Evolutionary conservation across 92 coral and sea anemone genomes (phyloP).

Genomic region (Zoanthus gigantus): DNA sequence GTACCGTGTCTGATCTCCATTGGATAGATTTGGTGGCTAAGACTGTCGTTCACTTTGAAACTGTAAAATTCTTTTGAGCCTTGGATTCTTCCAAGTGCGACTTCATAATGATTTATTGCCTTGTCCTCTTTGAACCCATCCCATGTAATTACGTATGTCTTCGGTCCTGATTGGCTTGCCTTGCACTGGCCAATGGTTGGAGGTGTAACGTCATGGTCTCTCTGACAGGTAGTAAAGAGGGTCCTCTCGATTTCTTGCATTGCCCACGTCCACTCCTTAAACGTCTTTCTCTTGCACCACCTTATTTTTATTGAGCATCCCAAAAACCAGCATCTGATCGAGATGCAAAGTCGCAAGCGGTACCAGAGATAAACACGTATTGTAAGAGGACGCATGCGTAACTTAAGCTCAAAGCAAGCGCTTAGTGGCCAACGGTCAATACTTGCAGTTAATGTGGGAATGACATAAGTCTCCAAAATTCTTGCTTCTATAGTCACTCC

Average conservation of each 20-base stretch:
- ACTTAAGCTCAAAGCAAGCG: conserved; percentile 88
- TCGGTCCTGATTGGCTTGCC: conserved; percentile 88
- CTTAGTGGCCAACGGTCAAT: conserved; percentile 92
- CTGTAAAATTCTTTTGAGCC: conserved; percentile 90
- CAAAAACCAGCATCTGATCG: conserved; percentile 69
- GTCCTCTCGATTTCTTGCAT: conserved; percentile 79
- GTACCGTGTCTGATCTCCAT: conserved; percentile 84
- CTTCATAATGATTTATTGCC: conserved; percentile 74
- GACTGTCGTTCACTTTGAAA: conserved; percentile 71
- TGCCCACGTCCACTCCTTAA: conserved; percentile 98
- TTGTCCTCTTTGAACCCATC: conserved; percentile 90
- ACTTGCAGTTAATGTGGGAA: conserved; percentile 87
- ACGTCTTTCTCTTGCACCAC: conserved; percentile 83
- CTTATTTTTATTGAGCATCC: conserved; percentile 64
- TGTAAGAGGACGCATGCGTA: conserved; percentile 90
- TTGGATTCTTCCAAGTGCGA: conserved; percentile 81
- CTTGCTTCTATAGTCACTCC: conserved; percentile 91
- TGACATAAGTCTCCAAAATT: conserved; percentile 81
- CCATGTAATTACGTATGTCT: conserved; percentile 91
- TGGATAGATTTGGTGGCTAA: conserved; percentile 72
- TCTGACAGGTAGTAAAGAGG: conserved; percentile 74
- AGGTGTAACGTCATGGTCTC: conserved; percentile 84
- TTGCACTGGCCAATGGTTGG: conserved; percentile 80
- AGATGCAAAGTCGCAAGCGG: conserved; percentile 78
- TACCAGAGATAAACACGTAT: conserved; percentile 95